Conservation (phyloP, 2,797 vertebrate species). For the Myotis vivesi region DNA sequence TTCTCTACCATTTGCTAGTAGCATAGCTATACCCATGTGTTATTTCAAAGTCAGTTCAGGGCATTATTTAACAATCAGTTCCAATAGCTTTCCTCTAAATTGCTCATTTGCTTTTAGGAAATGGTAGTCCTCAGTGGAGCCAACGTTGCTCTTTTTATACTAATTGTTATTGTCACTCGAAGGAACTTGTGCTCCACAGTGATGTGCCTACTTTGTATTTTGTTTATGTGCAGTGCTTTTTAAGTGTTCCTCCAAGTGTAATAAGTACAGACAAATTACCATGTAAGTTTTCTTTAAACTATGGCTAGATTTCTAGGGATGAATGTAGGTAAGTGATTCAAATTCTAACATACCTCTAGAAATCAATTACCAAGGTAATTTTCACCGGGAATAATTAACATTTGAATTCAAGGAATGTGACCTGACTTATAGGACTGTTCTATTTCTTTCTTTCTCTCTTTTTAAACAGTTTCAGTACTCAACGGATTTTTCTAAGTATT, state of each 20-base stretch:
- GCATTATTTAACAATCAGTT: constrained; percentile 38
- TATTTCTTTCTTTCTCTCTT: background rate
- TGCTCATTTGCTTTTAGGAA: constrained; percentile 57
- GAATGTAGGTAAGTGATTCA: constrained; percentile 50
- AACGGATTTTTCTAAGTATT: background rate
- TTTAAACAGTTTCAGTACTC: background rate
- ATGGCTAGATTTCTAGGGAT: constrained; percentile 52
- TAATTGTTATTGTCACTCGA: constrained; percentile 55
- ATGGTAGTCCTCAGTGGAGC: constrained; percentile 8
- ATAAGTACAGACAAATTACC: constrained; percentile 60
- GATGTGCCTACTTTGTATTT: constrained; percentile 57
- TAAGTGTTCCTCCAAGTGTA: constrained; percentile 61
- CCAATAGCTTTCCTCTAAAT: background rate
- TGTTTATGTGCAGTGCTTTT: constrained; percentile 60
- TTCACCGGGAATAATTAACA: constrained; percentile 62
- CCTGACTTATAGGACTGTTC: background rate
- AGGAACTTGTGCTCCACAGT: constrained; percentile 17
- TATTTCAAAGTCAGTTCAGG: constrained; percentile 13
- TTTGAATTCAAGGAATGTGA: constrained; percentile 47
- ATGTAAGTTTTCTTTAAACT: constrained; percentile 60
- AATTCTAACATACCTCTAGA: constrained; percentile 48
- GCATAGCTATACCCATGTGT: background rate
- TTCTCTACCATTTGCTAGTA: background rate
- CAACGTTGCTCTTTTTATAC: constrained; percentile 35
- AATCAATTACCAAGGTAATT: constrained; percentile 48